A percentile compares a stretch with the other conserved stretches of the same genome.
phyloP scores from a whole-genome alignment of 2,113 vertebrate genomes.

The Collichthys lucidus region DNA sequence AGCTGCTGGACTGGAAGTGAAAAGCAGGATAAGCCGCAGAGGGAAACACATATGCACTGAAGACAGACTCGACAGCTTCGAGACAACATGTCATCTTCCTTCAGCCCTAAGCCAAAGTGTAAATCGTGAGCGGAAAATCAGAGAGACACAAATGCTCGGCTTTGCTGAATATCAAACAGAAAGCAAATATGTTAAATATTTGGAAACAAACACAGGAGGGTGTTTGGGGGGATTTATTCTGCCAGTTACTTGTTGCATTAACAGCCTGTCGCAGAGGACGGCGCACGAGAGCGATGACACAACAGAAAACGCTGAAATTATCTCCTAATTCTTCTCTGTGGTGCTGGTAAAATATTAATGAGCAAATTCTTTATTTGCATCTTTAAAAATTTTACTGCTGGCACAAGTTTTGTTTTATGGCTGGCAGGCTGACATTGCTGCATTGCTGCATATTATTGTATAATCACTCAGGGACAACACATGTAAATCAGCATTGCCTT shows the following conservation, averaged over 20 bases:
- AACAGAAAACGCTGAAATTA: not conserved
- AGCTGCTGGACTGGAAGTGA: constrained; percentile 4
- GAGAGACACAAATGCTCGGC: constrained; percentile 16
- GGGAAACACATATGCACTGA: not conserved
- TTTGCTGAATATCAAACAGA: constrained; percentile 33
- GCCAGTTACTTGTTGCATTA: constrained; percentile 16
- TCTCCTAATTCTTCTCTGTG: not conserved
- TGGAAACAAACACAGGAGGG: constrained; percentile 22
- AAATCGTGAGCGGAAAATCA: constrained; percentile 33
- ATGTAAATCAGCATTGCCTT: too few relatives aligned
- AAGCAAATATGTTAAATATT: constrained; percentile 33
- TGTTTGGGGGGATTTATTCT: not conserved
- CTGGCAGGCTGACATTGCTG: not conserved
- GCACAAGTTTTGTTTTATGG: not conserved
- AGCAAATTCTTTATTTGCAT: not conserved
- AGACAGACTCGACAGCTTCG: constrained; percentile 22
- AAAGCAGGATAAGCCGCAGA: constrained; percentile 27
- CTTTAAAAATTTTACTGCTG: not conserved
- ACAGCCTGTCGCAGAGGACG: not conserved
- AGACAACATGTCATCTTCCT: constrained; percentile 48
- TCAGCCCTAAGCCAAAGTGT: constrained; percentile 24
- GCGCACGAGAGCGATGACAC: not conserved
- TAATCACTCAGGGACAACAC: too few relatives aligned
- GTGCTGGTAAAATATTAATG: not conserved
- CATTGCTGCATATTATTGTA: not conserved